Evolutionary conservation across 2,888 invertebrate genomes (phyloP).

Genomic region (Hedya salicella): DNA sequence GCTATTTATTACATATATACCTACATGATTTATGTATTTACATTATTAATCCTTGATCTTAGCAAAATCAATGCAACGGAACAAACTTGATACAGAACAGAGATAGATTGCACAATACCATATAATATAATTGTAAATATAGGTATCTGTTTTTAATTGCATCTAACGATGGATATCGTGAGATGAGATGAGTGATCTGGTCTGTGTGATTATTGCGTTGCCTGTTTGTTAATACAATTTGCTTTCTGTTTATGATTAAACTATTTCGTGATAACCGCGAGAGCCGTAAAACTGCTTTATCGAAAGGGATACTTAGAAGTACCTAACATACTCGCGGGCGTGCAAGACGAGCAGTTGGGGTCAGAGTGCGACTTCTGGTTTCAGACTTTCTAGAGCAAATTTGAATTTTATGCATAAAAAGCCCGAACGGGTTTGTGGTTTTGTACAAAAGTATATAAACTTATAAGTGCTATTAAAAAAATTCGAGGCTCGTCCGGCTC

Average conservation of each 20-base stretch:
- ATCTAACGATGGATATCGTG: conserved; percentile 52
- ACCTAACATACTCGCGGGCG: no score
- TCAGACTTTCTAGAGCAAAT: no score
- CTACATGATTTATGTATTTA: conserved; percentile 22
- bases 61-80: conserved; percentile 59
- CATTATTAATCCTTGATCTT: conserved; percentile 56
- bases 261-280: no score
- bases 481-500: no score
- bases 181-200: conserved; percentile 27
- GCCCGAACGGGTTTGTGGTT: no score
- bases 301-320: no score
- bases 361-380: no score
- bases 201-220: conserved; percentile 10
- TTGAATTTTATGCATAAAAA: no score
- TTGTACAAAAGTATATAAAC: no score
- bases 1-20: conserved; percentile 36
- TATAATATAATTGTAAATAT: not conserved
- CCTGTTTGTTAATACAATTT: conserved; percentile 14
- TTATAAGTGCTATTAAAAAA: no score
- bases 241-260: conserved; percentile 29
- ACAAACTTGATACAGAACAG: conserved; percentile 55
- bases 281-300: no score
- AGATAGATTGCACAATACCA: conserved; percentile 58
- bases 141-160: conserved; percentile 55
- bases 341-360: no score